Base-by-base conservation (phyloP, 2,113 vertebrate genomes). In the Sphaerodactylus townsendi region DNA sequence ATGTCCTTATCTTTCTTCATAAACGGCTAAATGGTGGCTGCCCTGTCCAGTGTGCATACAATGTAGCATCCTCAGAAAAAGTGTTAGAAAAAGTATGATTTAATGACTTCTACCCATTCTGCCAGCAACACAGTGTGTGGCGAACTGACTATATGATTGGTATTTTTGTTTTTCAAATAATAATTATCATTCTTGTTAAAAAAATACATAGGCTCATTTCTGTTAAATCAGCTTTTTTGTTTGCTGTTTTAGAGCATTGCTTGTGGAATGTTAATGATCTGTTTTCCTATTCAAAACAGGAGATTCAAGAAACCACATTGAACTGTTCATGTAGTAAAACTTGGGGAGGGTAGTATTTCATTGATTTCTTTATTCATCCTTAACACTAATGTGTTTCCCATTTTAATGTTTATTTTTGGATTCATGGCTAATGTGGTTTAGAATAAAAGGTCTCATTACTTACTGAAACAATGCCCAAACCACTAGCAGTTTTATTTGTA, bases 331-430 rank as follows among this genome's bases (percentile, higher is more conserved):
- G 11, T 48, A 50, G 65, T 77, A 77, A 77, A 64, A 25, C 3
- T 10, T 41, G n/a, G 48, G n/a, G n/a, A n/a, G n/a, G 59, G 25
- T 64, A 70, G 41, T 53, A 71, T 86, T 77, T 71, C 79, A 71
- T 33, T 77, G 72, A 70, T 79, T 44, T 0, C 48, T 79, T 59
- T 74, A 66, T 19, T 79, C 0, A 23, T 77, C 75, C 82, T 21
- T 5, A 75, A 44, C 77, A 21, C 62, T 81, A 30, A 15, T 33
- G 25, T 82, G 75, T 81, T 84, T 90, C 77, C 5, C n/a, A 48
- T 84, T 86, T 48, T 6, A 69, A 17, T 83, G 84, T 84, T 9
- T 48, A 17, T 83, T 86, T 85, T 83, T 85, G 64, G 56, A 69
- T 33, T n/a, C 79, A 77, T 33, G 73, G n/a, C 46, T 81, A 69